Percentiles rank a stretch among this genome's conserved stretches.
Conservation (phyloP, 2,888 invertebrate genomes). For the Eupithecia dodoneata region DNA sequence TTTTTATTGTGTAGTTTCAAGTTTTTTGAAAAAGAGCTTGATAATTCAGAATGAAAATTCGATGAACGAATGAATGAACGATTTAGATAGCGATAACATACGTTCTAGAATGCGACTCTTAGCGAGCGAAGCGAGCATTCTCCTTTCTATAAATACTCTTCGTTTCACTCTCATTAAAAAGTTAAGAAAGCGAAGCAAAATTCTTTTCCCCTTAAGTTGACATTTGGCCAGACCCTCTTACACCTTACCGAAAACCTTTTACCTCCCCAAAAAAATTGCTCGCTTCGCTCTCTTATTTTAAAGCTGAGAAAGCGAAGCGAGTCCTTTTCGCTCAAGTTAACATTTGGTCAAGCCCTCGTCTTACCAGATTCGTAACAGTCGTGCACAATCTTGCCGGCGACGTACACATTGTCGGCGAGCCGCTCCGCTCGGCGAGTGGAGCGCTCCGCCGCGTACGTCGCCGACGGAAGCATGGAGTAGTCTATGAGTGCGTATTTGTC, state of each 20-base stretch:
- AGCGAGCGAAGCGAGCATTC: not conserved
- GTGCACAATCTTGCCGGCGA: conserved; percentile 71
- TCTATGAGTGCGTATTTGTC: conserved; percentile 75
- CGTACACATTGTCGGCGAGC: conserved; percentile 63
- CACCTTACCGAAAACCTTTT: too few relatives aligned
- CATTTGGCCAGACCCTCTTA: too few relatives aligned
- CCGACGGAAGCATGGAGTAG: conserved; percentile 69
- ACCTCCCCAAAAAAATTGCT: too few relatives aligned
- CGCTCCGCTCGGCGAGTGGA: conserved; percentile 63
- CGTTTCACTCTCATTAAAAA: not conserved
- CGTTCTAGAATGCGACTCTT: not conserved
- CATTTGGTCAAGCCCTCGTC: not conserved
- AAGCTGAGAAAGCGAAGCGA: too few relatives aligned
- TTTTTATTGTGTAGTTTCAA: not conserved
- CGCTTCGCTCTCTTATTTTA: too few relatives aligned
- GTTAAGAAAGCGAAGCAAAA: not conserved
- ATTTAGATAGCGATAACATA: not conserved
- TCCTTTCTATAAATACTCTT: not conserved
- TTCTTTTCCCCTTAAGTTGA: not conserved
- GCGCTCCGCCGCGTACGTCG: conserved; percentile 57
- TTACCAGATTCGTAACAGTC: conserved; percentile 5
- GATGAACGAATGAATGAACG: not conserved
- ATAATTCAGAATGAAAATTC: not conserved
- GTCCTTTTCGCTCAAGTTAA: not conserved
- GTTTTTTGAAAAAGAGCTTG: not conserved